Evolutionary conservation across 64 coral and sea anemone genomes (phyloP).

Genomic region (Catalaphyllia jardinei): DNA sequence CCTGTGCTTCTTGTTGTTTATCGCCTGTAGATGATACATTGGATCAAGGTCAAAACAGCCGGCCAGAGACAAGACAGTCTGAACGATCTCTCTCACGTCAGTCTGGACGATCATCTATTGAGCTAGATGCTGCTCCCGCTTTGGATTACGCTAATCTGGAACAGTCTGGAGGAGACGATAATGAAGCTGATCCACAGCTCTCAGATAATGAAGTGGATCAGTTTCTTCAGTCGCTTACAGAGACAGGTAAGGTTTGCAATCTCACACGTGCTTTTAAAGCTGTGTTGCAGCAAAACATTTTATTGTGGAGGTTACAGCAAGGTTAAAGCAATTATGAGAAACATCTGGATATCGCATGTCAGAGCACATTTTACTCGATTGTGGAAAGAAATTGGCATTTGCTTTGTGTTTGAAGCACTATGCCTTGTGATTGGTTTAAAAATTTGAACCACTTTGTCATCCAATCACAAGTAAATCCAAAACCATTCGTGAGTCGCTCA

Average conservation of each 20-base stretch:
- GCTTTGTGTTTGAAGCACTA: no score
- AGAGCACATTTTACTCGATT: no score
- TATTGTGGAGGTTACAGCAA: no score
- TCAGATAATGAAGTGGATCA: conserved; percentile 31
- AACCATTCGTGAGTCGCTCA: no score
- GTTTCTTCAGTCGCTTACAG: conserved; percentile 21
- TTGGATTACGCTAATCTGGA: not conserved
- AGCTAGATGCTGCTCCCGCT: not conserved
- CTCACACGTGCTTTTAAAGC: not conserved
- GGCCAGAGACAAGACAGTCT: conserved; percentile 8
- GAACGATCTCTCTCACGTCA: not conserved
- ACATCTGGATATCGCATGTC: no score
- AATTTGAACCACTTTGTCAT: no score
- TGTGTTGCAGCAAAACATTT: no score
- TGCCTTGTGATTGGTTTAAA: no score
- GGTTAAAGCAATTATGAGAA: no score
- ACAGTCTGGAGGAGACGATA: not conserved
- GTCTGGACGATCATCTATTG: conserved; percentile 10
- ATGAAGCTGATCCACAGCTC: conserved; percentile 9
- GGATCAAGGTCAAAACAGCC: not conserved
- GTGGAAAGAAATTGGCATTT: no score
- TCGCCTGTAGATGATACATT: not conserved
- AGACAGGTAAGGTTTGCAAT: not conserved
- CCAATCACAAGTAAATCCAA: no score
- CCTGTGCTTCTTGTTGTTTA: not conserved